A percentile compares a stretch with the other conserved stretches of the same genome.
phyloP scores from a whole-genome alignment of 2,888 invertebrate genomes.

The Megaustenia siamemsis region DNA sequence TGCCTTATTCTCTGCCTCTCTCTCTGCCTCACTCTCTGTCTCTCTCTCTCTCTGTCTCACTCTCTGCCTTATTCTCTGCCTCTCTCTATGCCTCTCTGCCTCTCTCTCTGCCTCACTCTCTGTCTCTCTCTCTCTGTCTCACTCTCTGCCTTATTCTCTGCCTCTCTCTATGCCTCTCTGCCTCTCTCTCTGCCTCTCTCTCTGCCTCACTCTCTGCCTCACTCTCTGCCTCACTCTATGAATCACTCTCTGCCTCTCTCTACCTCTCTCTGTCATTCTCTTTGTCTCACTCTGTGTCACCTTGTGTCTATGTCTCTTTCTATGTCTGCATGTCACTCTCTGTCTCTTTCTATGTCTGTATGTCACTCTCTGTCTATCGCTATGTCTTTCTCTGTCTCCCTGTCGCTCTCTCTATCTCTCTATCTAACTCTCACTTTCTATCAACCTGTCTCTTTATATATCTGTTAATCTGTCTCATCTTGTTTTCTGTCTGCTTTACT shows the following conservation, averaged over 20 bases:
- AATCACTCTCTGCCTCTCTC: not conserved
- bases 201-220: not conserved
- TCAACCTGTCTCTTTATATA: too few relatives aligned
- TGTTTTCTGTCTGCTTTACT: too few relatives aligned
- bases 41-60: not conserved
- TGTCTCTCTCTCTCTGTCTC: not conserved
- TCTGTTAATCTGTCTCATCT: too few relatives aligned
- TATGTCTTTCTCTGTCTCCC: too few relatives aligned
- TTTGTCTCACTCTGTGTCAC: constrained; percentile 4
- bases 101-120: not conserved
- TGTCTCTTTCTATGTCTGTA: too few relatives aligned
- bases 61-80: not conserved
- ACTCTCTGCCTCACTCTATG: not conserved
- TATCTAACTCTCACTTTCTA: too few relatives aligned
- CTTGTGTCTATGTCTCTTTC: too few relatives aligned
- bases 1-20: not conserved
- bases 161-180: not conserved
- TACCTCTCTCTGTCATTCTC: not conserved
- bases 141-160: not conserved
- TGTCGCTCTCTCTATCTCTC: too few relatives aligned
- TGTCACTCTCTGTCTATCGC: too few relatives aligned
- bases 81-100: not conserved
- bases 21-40: not conserved
- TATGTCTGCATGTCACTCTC: too few relatives aligned
- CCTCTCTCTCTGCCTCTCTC: not conserved